phyloP scores from a whole-genome alignment of 2,797 vertebrate genomes.

The Phalloptychus januarius region DNA sequence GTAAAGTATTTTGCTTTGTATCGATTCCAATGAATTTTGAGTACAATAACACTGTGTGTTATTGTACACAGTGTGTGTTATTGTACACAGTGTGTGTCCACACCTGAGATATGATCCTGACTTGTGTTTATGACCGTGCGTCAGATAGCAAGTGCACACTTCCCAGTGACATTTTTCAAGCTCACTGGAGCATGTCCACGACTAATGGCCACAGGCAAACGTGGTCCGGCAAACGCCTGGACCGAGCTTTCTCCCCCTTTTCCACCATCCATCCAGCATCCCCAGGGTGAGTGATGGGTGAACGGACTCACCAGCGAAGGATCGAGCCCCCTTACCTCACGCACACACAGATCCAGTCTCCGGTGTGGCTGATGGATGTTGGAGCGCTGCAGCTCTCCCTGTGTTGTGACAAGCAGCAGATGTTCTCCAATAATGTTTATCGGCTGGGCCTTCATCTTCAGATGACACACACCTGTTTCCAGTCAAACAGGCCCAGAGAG shows the following conservation, averaged over 20 bases:
- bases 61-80: background rate
- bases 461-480: constrained; percentile 85
- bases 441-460: constrained; percentile 77
- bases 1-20: background rate
- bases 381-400: constrained; percentile 49
- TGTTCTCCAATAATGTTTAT: constrained; percentile 89
- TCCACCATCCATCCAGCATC: constrained; percentile 50
- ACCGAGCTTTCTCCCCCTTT: constrained; percentile 48
- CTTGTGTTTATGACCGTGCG: constrained; percentile 7
- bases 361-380: constrained; percentile 80
- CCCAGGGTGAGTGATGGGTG: constrained; percentile 73
- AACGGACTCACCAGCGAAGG: constrained; percentile 38
- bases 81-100: background rate
- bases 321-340: constrained; percentile 30
- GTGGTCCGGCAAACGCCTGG: constrained; percentile 62
- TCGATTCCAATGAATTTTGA: background rate
- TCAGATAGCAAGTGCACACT: constrained; percentile 26
- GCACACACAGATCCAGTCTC: constrained; percentile 37
- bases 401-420: constrained; percentile 86
- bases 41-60: background rate
- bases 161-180: constrained; percentile 73
- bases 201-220: constrained; percentile 44
- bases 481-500: constrained; percentile 77
- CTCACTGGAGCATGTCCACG: constrained; percentile 64
- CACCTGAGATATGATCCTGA: constrained; percentile 39